These are phyloP conservation scores for Phaethornis superciliosus DNA, from an alignment of 2,113 vertebrate genomes.

Conservation along the genomic window DNA sequence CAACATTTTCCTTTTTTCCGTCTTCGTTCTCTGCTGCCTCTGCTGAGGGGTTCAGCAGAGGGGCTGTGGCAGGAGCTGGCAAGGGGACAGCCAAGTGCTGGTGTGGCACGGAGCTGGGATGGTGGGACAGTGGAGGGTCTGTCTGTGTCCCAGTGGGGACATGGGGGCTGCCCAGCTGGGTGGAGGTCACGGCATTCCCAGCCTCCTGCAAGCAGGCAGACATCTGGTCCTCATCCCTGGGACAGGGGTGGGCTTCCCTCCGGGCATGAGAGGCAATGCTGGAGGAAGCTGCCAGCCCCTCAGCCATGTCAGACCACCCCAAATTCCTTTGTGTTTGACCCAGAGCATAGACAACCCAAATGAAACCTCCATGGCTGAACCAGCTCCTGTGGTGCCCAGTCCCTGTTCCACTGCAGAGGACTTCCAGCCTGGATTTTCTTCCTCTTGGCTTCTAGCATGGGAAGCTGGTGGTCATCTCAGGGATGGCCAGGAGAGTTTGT, in stretches of 20 bases:
- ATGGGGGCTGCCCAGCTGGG: neutral
- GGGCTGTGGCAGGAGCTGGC: neutral
- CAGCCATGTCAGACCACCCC: neutral
- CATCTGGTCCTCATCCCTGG: constrained; percentile 81
- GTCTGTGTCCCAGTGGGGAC: neutral
- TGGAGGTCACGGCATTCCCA: constrained; percentile 81
- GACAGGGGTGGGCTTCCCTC: constrained; percentile 72
- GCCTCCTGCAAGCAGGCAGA: constrained; percentile 54
- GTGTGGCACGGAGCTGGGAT: neutral
- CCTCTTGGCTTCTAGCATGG: neutral
- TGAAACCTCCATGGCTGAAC: neutral
- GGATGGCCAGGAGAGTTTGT: neutral
- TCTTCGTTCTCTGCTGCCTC: constrained; percentile 21
- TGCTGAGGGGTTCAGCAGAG: neutral
- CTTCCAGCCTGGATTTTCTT: neutral
- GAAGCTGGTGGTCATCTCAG: neutral
- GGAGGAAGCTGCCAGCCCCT: neutral
- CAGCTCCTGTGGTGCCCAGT: neutral
- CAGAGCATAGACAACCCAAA: neutral
- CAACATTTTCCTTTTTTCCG: neutral
- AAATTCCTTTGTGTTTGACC: fast-evolving
- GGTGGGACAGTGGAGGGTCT: neutral
- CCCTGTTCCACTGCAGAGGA: neutral
- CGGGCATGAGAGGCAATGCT: constrained; percentile 58
- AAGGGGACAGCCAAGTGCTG: neutral